Base-by-base conservation (phyloP, 1,140 invertebrate species). In the Diprion similis region DNA sequence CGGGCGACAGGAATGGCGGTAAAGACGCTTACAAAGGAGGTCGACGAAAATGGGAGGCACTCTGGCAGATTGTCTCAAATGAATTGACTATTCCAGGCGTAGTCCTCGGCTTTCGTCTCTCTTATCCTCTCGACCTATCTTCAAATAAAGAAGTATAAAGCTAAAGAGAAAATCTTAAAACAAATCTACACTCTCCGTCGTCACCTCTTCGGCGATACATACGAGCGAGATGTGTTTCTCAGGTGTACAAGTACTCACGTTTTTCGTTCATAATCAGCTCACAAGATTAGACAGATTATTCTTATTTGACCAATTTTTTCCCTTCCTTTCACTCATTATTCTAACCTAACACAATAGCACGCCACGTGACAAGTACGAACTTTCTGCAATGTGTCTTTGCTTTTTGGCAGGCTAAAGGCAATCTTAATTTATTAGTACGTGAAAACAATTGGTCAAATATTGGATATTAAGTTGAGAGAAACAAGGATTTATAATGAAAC, bases 141-240 rank as follows among this genome's bases (percentile, higher is more conserved):
- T n/a, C 51, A n/a, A 59, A 59, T 59, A 59, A 59, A 59, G 51
- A 59, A 59, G 51, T 59, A 59, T 59, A 11, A 59, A 59, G 51
- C 51, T n/a, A n/a, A 59, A 59, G n/a, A 59, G 51, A 59, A 59
- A 59, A 59, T 59, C 51, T 59, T 59, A n/a, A 59, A 59, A 59
- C 51, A 59, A 59, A 59, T n/a, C 51, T n/a, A 8, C 24, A 37
- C 24, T 37, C 24, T 37, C 24, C 24, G 24, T 37, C 24, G 24
- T 37, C 24, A 6, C 51, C 51, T 11, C 51, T n/a, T n/a, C 11
- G 51, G 1, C 51, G 51, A 8, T 13, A n/a, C 51, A n/a, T 11
- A 59, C 11, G 51, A n/a, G 1, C 2, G 51, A 59, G 11, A 8
- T 59, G 11, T 59, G 3, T 59, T n/a, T 4, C 51, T 13, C n/a